phyloP scores from a whole-genome alignment of 2,797 vertebrate species.

The Catamblyrhynchus diadema region DNA sequence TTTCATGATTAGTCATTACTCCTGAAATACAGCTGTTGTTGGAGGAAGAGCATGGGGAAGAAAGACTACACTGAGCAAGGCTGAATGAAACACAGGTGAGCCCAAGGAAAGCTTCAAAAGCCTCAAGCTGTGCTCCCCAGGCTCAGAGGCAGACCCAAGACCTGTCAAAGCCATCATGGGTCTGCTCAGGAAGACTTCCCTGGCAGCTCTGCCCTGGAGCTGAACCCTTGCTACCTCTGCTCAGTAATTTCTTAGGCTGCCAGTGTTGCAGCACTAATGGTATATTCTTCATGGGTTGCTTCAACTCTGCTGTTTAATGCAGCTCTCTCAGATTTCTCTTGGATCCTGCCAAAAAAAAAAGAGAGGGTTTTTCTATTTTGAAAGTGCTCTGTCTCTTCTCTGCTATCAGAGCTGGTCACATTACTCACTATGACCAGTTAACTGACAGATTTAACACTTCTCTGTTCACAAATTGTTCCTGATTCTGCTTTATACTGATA shows the following conservation, averaged over 20 bases:
- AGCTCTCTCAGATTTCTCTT: not conserved
- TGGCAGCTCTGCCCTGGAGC: not conserved
- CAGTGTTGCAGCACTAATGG: not conserved
- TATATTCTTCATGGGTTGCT: not conserved
- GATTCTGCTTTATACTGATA: not conserved
- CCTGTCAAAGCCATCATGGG: not conserved
- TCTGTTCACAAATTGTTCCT: not conserved
- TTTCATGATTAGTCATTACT: not conserved
- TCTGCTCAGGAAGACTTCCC: not conserved
- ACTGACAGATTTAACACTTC: not conserved
- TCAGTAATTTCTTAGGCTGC: not conserved
- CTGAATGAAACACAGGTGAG: not conserved
- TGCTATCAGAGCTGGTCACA: not conserved
- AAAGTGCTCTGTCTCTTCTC: not conserved
- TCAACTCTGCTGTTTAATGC: not conserved
- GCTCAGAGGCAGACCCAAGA: not conserved
- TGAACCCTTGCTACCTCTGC: not conserved
- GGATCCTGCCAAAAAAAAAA: not conserved
- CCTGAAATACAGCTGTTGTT: not conserved
- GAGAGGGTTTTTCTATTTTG: not conserved
- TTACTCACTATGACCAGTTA: not conserved
- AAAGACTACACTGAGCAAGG: not conserved
- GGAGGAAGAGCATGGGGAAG: not conserved
- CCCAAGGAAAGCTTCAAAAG: not conserved
- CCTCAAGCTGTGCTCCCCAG: fast-evolving